Base-by-base conservation (phyloP, 2,797 vertebrate genomes). In the Anas georgica region DNA sequence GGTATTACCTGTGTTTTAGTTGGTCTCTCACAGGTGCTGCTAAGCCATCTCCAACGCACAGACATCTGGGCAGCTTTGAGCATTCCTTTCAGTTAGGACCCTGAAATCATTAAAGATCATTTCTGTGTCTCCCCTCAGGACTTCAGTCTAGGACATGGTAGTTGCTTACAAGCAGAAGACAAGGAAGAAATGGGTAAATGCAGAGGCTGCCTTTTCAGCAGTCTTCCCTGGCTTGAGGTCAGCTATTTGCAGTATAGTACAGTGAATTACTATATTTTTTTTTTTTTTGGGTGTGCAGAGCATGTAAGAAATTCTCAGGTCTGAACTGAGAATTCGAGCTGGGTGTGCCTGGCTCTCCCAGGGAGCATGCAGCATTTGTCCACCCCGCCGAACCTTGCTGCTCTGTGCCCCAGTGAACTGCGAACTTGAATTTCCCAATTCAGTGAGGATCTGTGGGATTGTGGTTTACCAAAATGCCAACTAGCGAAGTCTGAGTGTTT, bases 391-490 rank as follows among this genome's bases (percentile, higher is more conserved):
- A 85, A 56, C 50, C 56, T 69, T 37, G 26, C 55, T 83, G 46
- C 58, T 77, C 17, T 72, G 21, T 68, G 54, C 43, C 89, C 73
- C 70, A 52, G 14, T 83, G 82, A 96, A 54, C 66, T 74, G 72
- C 62, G 50, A 21, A 81, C 73, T 84, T 77, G 31, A 9, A 74
- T 92, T 91, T 92, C 70, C 62, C 69, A 92, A 56, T 81, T 81
- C 83, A 75, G 4, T 82, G 46, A 83, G n/a, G 48, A 81, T 90
- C 69, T 79, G 33, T 81, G 86, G 67, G 50, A 74, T 43, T 60
- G 77, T 88, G 80, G 59, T 90, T 90, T 93, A 79, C 52, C 52
- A 76, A 69, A 93, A 93, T 62, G 55, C 75, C 67, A 31, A 10
- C 88, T 86, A 86, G 52, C 62, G 81, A 83, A 60, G 16, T 67